Base-by-base conservation (phyloP, 2,797 vertebrate genomes). In the Microchirus variegatus region DNA sequence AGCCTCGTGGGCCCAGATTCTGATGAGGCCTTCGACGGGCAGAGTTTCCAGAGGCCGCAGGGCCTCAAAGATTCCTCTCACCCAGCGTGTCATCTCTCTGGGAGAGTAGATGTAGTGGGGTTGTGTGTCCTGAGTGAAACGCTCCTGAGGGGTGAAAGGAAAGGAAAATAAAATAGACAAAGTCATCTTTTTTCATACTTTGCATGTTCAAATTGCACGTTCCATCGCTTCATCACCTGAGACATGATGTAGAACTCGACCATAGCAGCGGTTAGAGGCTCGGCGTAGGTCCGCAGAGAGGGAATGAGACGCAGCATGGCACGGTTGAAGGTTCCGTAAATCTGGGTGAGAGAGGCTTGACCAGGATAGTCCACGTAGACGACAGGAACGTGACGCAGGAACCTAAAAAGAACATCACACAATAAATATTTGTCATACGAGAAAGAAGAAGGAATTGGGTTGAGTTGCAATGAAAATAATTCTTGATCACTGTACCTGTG, bases 171-270 rank as follows among this genome's bases (percentile, higher is more conserved):
- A n/a, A n/a, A n/a, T n/a, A n/a, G n/a, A n/a, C n/a, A n/a, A n/a
- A n/a, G n/a, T n/a, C n/a, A n/a, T n/a, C n/a, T n/a, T n/a, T n/a
- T n/a, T n/a, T n/a, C n/a, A n/a, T n/a, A n/a, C n/a, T n/a, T n/a
- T n/a, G n/a, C n/a, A n/a, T n/a, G n/a, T n/a, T n/a, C n/a, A n/a
- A n/a, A n/a, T n/a, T n/a, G n/a, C n/a, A n/a, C n/a, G n/a, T n/a
- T n/a, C n/a, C n/a, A n/a, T n/a, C 46, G 1, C 4, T 35, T 67
- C 85, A 99, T 67, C 85, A 99, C 98, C 96, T 99, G 98, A 57
- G 98, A 99, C 97, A 99, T 99, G 43, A 95, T 99, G 89, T 99
- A 99, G 90, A 99, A 99, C 83, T 99, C 98, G 19, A 99, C 98
- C 98, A 99, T 99, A 59, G 98, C 98, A 0, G 98, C 96, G 0